Evolutionary conservation across 2,888 invertebrate genomes (phyloP).

Genomic region (Sminthurides aquaticus): DNA sequence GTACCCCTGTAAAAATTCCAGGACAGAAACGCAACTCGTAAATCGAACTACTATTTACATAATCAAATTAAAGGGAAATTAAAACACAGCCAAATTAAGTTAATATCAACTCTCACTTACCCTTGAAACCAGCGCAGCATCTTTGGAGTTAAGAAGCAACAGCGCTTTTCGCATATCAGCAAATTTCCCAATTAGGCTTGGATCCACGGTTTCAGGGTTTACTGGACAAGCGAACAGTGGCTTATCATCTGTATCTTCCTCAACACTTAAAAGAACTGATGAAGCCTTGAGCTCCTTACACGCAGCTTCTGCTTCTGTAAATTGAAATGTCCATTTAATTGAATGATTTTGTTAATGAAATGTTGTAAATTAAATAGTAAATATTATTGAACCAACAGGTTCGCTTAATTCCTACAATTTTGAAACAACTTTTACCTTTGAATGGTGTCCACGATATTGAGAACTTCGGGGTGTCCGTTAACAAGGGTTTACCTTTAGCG

Average conservation of each 20-base stretch:
- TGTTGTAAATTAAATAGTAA: too few relatives aligned
- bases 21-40: not conserved
- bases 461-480: slow-evolving; percentile 17
- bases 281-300: slow-evolving; percentile 27
- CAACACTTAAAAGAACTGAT: slow-evolving; percentile 36
- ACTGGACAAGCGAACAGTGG: slow-evolving; percentile 38
- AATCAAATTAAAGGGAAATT: too few relatives aligned
- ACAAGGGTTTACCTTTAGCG: slow-evolving; percentile 30
- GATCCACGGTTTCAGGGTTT: slow-evolving; percentile 25
- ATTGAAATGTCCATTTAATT: too few relatives aligned
- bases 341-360: too few relatives aligned
- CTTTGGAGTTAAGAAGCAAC: slow-evolving; percentile 38
- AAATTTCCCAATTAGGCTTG: slow-evolving; percentile 30
- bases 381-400: too few relatives aligned
- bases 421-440: slow-evolving; percentile 32
- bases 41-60: slow-evolving; percentile 7
- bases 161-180: slow-evolving; percentile 43
- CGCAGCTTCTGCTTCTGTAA: slow-evolving; percentile 29
- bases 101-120: slow-evolving; percentile 22
- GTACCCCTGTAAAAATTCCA: slow-evolving; percentile 39
- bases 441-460: slow-evolving; percentile 33
- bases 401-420: too few relatives aligned
- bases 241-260: slow-evolving; percentile 31
- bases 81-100: not conserved
- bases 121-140: slow-evolving; percentile 38